These are phyloP conservation scores for Drosophila barbarae DNA, from an alignment of 2,888 invertebrate species.

Conservation along the genomic window DNA sequence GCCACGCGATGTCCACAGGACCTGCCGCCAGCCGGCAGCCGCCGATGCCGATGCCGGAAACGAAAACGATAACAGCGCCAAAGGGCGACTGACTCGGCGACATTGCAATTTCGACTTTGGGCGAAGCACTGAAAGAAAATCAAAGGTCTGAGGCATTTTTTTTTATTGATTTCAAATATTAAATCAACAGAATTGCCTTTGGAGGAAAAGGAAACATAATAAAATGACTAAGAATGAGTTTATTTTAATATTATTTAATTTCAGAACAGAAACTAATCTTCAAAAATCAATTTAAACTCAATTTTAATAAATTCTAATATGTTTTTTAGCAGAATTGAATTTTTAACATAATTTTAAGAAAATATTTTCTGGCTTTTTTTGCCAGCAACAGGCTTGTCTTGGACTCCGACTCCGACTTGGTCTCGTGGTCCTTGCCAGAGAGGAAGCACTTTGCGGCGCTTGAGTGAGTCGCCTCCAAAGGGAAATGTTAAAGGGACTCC, in stretches of 20 bases:
- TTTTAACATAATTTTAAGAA: not conserved
- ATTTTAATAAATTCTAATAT: not conserved
- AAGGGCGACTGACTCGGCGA: conserved; percentile 36
- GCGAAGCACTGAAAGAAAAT: conserved; percentile 38
- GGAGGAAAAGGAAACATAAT: too few species aligned
- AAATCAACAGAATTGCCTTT: too few species aligned
- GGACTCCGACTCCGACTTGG: conserved; percentile 1
- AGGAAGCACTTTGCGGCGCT: conserved; percentile 71
- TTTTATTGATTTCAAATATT: not conserved
- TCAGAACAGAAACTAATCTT: not conserved
- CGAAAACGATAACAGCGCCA: conserved; percentile 34
- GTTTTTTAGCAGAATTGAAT: not conserved
- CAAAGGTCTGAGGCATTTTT: not conserved
- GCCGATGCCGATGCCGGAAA: conserved; percentile 35
- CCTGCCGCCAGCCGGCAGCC: conserved; percentile 9
- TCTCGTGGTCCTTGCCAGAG: conserved; percentile 15
- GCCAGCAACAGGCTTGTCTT: conserved; percentile 20
- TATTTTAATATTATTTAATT: too few species aligned
- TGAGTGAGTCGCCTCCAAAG: conserved; percentile 58
- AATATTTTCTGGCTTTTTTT: not conserved
- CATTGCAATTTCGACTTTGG: conserved; percentile 62
- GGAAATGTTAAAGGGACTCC: conserved; percentile 50
- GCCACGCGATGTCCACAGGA: conserved; percentile 5
- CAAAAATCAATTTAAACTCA: not conserved
- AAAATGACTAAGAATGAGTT: too few species aligned